Evolutionary conservation across 2,113 vertebrate species (phyloP).

Genomic region (Gila orcuttii): DNA sequence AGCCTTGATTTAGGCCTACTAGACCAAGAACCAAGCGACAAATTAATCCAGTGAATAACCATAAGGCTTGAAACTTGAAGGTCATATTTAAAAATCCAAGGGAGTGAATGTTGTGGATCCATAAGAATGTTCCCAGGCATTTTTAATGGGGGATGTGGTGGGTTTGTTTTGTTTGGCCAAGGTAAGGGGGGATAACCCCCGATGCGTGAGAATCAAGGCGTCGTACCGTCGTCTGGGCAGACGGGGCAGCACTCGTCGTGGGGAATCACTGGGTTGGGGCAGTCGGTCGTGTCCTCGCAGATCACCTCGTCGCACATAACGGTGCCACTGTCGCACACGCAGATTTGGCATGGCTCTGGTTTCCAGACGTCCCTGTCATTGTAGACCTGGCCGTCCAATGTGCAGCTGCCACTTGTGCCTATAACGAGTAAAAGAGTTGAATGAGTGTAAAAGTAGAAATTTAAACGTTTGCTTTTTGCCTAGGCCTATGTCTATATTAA

Average conservation of each 20-base stretch:
- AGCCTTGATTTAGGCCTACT: slow-evolving; percentile 16
- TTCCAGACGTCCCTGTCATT: slow-evolving; percentile 90
- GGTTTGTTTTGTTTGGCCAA: background rate
- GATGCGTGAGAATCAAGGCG: background rate
- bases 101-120: background rate
- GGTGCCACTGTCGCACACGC: slow-evolving; percentile 89
- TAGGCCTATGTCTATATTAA: background rate
- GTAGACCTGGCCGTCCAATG: slow-evolving; percentile 82
- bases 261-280: slow-evolving; percentile 80
- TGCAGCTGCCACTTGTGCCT: slow-evolving; percentile 81
- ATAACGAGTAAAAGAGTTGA: background rate
- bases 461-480: background rate
- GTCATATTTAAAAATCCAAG: slow-evolving; percentile 4
- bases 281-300: slow-evolving; percentile 82
- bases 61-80: background rate
- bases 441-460: background rate
- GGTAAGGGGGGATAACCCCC: too few relatives aligned
- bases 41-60: slow-evolving; percentile 33
- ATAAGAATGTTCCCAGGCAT: background rate
- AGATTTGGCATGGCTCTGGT: slow-evolving; percentile 88
- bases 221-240: slow-evolving; percentile 82
- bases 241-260: slow-evolving; percentile 84
- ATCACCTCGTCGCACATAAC: slow-evolving; percentile 89
- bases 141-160: background rate
- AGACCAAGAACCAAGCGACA: background rate